Evolutionary conservation across 2,797 vertebrate species (phyloP), one percentile per base, ranked within the genome.

Genomic region (Phaenicophaeus curvirostris): DNA sequence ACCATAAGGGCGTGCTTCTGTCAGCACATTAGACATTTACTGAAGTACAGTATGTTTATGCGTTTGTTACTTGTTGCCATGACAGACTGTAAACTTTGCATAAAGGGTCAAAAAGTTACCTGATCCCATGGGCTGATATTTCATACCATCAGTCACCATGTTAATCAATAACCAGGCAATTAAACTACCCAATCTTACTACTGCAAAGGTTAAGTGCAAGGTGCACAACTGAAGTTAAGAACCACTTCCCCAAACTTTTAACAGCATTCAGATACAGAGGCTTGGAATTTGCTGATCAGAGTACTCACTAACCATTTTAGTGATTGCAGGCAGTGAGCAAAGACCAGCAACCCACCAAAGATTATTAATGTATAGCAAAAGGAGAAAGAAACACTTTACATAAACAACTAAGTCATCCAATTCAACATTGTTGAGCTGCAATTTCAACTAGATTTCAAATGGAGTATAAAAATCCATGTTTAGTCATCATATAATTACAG

Each of bases 101-200:
- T 28, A 30, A 4, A 68, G 17, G 17, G 48, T 79, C 50, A 89
- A 92, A 82, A 92, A 85, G 25, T 75, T 77, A 73, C 35, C 77
- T 94, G 39, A 42, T 55, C 50, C 63, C 48, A 21, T 48, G 84
- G 39, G 18, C 42, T 91, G 63, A 30, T 78, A 85, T 66, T 91
- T 90, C 51, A 69, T 72, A 83, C 17, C 37, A 69, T 19, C 42
- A 86, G 61, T 63, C 35, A 65, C n/a, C 42, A 53, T 0, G 7
- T 82, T 93, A 80, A 92, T 72, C 80, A 89, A 73, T 80, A 96
- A 90, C 44, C 50, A 91, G 31, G 62, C 65, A 89, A 91, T 81
- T 83, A 65, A 90, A 87, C 66, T 71, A 78, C 13, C 78, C 58
- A 65, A 4, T 72, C 28, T 24, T 63, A 15, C 24, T 23, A 31